Percentiles rank a stretch among this genome's conserved stretches.
phyloP scores from a whole-genome alignment of 2,888 invertebrate genomes.

The Plagiodera versicolora region DNA sequence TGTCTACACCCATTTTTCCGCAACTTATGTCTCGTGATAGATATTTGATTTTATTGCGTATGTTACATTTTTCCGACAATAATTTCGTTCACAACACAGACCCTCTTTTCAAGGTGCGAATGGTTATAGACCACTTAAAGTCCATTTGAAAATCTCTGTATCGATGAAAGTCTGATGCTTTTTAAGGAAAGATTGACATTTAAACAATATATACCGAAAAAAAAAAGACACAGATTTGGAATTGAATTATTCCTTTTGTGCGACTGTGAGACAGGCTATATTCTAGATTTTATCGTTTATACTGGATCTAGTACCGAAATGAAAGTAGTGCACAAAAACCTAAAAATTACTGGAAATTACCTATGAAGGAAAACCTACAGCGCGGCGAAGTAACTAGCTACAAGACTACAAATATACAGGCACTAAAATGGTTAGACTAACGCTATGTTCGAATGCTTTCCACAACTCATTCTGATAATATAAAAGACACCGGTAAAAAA shows the following conservation, averaged over 20 bases:
- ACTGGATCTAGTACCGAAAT: background rate
- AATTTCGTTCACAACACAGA: background rate
- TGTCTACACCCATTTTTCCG: background rate
- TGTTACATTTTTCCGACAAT: background rate
- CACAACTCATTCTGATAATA: background rate
- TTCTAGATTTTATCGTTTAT: background rate
- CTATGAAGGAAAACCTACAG: background rate
- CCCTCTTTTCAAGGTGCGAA: background rate
- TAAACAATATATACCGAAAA: conserved; percentile 1
- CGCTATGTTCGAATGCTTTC: background rate
- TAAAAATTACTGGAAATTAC: background rate
- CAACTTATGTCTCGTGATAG: conserved; percentile 1
- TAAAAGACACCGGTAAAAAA: conserved; percentile 3
- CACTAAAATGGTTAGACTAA: background rate
- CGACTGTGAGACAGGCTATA: conserved; percentile 1
- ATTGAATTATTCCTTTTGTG: conserved; percentile 3
- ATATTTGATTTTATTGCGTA: conserved; percentile 5
- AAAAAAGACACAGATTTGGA: background rate
- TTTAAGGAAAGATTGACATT: background rate
- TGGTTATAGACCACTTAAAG: no score
- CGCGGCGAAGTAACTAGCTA: background rate
- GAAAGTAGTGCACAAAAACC: background rate
- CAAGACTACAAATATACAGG: conserved; percentile 1
- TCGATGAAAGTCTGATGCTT: background rate
- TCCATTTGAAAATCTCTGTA: no score